Percentiles rank a stretch among this genome's conserved stretches.
Evolutionary conservation across 2,888 invertebrate genomes (phyloP).

Genomic region (Temnothorax unifasciatus): DNA sequence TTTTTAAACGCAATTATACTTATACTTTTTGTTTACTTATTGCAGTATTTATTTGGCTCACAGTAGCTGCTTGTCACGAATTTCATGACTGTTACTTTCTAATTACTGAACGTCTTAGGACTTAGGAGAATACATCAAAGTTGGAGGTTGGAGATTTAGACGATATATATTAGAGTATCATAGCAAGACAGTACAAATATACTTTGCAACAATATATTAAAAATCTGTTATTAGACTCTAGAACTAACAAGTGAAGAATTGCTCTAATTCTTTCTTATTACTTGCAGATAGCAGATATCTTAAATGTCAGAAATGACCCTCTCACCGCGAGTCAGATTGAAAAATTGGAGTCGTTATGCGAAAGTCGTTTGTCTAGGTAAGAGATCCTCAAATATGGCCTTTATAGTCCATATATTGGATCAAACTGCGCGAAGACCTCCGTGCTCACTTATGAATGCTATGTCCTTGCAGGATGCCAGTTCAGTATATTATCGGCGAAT

Average conservation of each 20-base stretch:
- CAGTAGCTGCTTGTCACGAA: not conserved
- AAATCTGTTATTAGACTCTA: not conserved
- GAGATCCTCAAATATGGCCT: not conserved
- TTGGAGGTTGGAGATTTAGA: not conserved
- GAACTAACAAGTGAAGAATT: not conserved
- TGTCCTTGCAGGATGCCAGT: slow-evolving; percentile 88
- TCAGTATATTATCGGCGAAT: slow-evolving; percentile 91
- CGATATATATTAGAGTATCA: too few relatives aligned
- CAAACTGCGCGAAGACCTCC: not conserved
- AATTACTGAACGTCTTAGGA: not conserved
- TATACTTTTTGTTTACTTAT: not conserved
- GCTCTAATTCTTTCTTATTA: slow-evolving; percentile 45
- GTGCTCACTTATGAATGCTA: slow-evolving; percentile 15
- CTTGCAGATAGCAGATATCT: slow-evolving; percentile 81
- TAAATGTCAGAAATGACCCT: slow-evolving; percentile 69
- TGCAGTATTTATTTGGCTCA: not conserved
- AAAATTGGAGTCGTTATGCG: slow-evolving; percentile 80
- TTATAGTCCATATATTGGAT: not conserved
- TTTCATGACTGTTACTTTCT: not conserved
- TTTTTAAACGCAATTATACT: not conserved
- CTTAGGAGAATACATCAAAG: not conserved
- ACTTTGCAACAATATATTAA: not conserved
- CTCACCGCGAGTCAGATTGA: slow-evolving; percentile 76
- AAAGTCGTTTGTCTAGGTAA: slow-evolving; percentile 84
- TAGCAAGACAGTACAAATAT: not conserved